phyloP scores from a whole-genome alignment of 1,140 invertebrate species.

The Coptotermes formosanus region DNA sequence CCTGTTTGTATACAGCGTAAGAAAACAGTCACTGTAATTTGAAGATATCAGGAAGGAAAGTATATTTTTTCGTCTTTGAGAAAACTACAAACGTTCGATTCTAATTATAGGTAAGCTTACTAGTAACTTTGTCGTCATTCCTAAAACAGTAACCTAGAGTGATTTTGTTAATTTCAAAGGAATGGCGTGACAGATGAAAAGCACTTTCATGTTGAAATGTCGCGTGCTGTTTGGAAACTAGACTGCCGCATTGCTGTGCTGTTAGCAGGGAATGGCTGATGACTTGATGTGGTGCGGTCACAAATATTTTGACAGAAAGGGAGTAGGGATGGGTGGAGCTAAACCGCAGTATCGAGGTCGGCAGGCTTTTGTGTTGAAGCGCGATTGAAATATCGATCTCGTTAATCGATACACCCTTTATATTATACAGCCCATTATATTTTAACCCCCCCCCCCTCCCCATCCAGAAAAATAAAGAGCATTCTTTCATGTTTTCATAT shows the following conservation, averaged over 20 bases:
- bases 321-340: too few species aligned
- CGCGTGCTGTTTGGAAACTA: not conserved
- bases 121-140: too few species aligned
- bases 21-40: too few species aligned
- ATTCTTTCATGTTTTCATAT: not conserved
- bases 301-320: not conserved
- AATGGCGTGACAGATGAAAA: too few species aligned
- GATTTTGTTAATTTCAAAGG: too few species aligned
- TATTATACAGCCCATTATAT: not conserved
- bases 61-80: too few species aligned
- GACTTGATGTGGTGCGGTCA: not conserved
- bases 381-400: constrained; percentile 11
- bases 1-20: too few species aligned
- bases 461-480: not conserved
- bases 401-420: not conserved
- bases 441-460: not conserved
- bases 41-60: too few species aligned
- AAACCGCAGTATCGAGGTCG: not conserved
- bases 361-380: not conserved
- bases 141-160: too few species aligned
- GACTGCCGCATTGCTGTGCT: not conserved
- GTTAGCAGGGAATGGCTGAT: not conserved
- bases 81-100: too few species aligned
- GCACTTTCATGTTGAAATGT: not conserved
- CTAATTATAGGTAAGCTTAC: too few species aligned